phyloP scores from a whole-genome alignment of 1,140 invertebrate genomes.

The Sitobion miscanthi region DNA sequence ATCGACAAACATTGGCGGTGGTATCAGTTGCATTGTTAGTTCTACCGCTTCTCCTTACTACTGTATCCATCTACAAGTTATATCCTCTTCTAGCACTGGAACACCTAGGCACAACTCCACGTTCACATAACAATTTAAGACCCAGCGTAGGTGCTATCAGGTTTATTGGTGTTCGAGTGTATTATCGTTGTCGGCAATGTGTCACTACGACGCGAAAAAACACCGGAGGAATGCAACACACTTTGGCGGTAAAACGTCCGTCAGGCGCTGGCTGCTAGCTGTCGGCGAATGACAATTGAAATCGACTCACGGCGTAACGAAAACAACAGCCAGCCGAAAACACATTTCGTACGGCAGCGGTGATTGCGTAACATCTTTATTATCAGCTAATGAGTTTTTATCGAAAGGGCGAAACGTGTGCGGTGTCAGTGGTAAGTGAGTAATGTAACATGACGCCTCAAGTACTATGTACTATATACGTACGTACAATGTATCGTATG shows the following conservation, averaged over 20 bases:
- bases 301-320: neutral
- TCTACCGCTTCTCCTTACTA: neutral
- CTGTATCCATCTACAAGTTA: slow-evolving; percentile 4
- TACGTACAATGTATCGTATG: neutral
- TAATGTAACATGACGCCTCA: neutral
- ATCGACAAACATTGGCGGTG: slow-evolving; percentile 11
- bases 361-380: slow-evolving; percentile 1
- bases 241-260: neutral
- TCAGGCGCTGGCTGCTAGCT: neutral
- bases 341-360: neutral
- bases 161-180: neutral
- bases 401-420: neutral
- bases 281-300: neutral
- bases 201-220: neutral
- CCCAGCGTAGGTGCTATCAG: neutral
- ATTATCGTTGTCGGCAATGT: neutral
- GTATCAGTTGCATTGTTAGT: neutral
- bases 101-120: neutral
- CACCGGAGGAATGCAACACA: neutral
- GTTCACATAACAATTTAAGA: neutral
- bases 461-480: neutral
- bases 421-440: neutral
- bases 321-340: neutral
- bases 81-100: neutral
- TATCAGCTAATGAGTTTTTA: neutral